Evolutionary conservation across 2,888 invertebrate genomes (phyloP).

Genomic region (Cryptocephalus moraei): DNA sequence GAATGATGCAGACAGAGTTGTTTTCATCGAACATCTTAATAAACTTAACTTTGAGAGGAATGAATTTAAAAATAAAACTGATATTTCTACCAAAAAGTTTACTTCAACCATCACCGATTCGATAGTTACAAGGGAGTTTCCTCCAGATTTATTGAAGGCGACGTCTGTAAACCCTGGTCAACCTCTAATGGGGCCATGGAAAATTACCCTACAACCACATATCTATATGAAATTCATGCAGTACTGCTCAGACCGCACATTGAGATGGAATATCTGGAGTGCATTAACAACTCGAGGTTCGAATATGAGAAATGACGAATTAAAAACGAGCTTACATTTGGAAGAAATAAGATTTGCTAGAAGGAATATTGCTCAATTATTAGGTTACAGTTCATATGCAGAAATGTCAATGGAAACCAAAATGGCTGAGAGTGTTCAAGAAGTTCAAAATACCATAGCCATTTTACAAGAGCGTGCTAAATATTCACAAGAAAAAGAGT

Average conservation of each 20-base stretch:
- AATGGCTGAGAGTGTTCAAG: conserved; percentile 61
- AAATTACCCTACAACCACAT: conserved; percentile 62
- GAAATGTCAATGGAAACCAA: conserved; percentile 91
- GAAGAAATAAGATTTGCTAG: conserved; percentile 67
- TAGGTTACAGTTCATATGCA: conserved; percentile 71
- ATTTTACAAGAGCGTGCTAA: conserved; percentile 56
- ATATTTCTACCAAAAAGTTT: conserved; percentile 56
- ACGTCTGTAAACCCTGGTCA: conserved; percentile 54
- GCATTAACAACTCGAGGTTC: conserved; percentile 65
- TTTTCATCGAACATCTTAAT: conserved; percentile 45
- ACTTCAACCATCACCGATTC: conserved; percentile 56
- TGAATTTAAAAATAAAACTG: conserved; percentile 57
- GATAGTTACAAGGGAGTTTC: conserved; percentile 61
- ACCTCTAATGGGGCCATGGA: conserved; percentile 70
- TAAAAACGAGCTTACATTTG: conserved; percentile 62
- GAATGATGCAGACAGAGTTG: conserved; percentile 40
- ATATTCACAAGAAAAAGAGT: conserved; percentile 66
- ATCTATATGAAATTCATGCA: conserved; percentile 69
- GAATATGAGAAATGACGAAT: conserved; percentile 47
- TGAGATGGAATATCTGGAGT: conserved; percentile 80
- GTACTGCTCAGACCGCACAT: conserved; percentile 67
- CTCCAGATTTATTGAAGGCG: conserved; percentile 52
- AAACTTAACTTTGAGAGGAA: conserved; percentile 48
- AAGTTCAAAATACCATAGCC: conserved; percentile 56
- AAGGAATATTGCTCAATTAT: conserved; percentile 57